Evolutionary conservation across 2,797 vertebrate species (phyloP).

Genomic region (Sandelia bainsii): DNA sequence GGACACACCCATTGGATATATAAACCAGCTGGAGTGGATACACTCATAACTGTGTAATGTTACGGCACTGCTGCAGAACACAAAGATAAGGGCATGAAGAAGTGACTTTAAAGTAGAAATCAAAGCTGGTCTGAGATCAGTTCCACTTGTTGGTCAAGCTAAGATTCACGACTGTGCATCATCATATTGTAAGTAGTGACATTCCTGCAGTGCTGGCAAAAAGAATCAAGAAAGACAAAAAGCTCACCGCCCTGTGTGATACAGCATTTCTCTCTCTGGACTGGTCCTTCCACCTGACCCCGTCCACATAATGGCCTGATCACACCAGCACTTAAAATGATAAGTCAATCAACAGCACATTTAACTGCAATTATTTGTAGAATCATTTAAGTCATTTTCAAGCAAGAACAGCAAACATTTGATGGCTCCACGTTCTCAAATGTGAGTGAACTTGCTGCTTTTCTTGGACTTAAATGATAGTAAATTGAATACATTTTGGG

Average conservation of each 20-base stretch:
- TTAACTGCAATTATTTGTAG: too few relatives aligned
- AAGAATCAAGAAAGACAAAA: constrained; percentile 37
- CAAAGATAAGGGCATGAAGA: not conserved
- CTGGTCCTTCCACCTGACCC: too few relatives aligned
- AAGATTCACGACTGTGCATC: not conserved
- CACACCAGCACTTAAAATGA: not conserved
- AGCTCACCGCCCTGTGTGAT: not conserved
- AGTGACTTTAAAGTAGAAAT: not conserved
- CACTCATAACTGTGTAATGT: constrained; percentile 1
- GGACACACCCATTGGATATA: constrained; percentile 49
- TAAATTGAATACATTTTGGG: too few relatives aligned
- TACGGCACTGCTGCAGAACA: constrained; percentile 16
- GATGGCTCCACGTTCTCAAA: too few relatives aligned
- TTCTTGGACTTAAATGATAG: too few relatives aligned
- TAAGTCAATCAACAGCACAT: too few relatives aligned
- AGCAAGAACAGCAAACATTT: too few relatives aligned
- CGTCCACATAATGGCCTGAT: not conserved
- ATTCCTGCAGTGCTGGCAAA: constrained; percentile 39
- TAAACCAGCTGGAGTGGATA: constrained; percentile 17
- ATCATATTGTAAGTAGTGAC: constrained; percentile 41
- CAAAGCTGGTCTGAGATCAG: constrained; percentile 17
- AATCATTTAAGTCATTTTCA: too few relatives aligned
- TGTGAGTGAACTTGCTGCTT: too few relatives aligned
- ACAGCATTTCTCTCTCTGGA: not conserved
- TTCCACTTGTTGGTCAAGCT: not conserved